Percentiles rank a stretch among this genome's conserved stretches.
Evolutionary conservation across 2,113 vertebrate species (phyloP).

Genomic region (Progne subis): DNA sequence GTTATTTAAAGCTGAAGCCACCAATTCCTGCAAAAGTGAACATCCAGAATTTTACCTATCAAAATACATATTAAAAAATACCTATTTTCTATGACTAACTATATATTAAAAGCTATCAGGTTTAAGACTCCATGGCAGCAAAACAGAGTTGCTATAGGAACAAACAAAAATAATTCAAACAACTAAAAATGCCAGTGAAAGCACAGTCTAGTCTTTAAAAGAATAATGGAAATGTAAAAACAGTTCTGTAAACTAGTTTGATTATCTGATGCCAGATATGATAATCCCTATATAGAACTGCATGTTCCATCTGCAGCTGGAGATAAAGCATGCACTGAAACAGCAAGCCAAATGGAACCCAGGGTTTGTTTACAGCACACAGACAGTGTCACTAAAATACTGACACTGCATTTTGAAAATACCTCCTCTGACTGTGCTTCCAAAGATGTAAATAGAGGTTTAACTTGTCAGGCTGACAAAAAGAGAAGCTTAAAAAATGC

Average conservation of each 20-base stretch:
- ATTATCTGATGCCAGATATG: neutral
- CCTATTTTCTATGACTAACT: neutral
- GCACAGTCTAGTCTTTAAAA: neutral
- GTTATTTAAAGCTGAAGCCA: conserved; percentile 74
- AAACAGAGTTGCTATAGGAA: neutral
- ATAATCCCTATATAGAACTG: neutral
- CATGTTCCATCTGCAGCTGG: neutral
- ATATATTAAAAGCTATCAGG: neutral
- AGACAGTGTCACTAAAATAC: neutral
- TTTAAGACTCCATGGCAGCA: neutral
- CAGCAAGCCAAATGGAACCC: neutral
- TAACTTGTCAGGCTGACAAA: neutral
- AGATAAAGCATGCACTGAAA: neutral
- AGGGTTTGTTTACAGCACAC: neutral
- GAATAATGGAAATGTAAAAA: neutral
- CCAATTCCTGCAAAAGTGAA: conserved; percentile 67
- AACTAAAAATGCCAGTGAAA: neutral
- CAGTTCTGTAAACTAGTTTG: neutral
- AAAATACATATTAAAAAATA: neutral
- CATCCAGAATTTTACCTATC: neutral
- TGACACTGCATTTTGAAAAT: neutral
- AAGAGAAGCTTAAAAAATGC: neutral
- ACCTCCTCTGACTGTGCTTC: neutral
- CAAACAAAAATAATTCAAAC: neutral
- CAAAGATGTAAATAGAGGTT: neutral